These are phyloP conservation scores for Limnephilus auricula DNA, from an alignment of 2,888 invertebrate genomes.

Conservation along the genomic window DNA sequence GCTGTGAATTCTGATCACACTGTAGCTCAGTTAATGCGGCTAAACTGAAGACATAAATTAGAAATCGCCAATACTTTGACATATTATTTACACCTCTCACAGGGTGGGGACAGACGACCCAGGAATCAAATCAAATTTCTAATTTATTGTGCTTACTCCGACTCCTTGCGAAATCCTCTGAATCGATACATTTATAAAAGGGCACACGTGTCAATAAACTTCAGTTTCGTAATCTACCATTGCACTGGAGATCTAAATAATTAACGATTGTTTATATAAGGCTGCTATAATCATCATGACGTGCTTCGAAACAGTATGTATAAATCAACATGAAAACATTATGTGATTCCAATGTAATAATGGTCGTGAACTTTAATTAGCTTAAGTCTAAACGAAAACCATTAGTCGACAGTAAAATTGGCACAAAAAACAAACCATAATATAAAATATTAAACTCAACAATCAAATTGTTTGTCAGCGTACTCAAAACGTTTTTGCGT, in stretches of 20 bases:
- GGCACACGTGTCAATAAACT: slow-evolving; percentile 31
- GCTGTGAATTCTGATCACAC: not conserved
- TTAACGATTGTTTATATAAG: not conserved
- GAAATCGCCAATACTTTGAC: slow-evolving; percentile 32
- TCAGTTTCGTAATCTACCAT: slow-evolving; percentile 7
- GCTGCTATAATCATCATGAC: not conserved
- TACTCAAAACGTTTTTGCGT: not conserved
- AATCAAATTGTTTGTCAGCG: not conserved
- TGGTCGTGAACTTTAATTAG: not conserved
- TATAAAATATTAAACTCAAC: not conserved
- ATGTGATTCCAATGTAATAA: not conserved
- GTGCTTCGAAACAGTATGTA: not conserved
- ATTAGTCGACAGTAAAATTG: not conserved
- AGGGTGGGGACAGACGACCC: slow-evolving; percentile 19
- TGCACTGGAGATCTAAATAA: not conserved
- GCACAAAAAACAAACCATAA: not conserved
- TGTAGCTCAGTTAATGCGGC: not conserved
- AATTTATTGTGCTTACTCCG: slow-evolving; percentile 13
- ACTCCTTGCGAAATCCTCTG: slow-evolving; percentile 17
- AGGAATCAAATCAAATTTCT: slow-evolving; percentile 40
- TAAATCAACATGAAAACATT: not conserved
- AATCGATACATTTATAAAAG: slow-evolving; percentile 29
- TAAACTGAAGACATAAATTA: slow-evolving; percentile 36
- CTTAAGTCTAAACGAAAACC: not conserved
- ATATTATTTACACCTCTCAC: not conserved